Evolutionary conservation across 2,888 invertebrate genomes (phyloP).

Genomic region (Agrochola lota): DNA sequence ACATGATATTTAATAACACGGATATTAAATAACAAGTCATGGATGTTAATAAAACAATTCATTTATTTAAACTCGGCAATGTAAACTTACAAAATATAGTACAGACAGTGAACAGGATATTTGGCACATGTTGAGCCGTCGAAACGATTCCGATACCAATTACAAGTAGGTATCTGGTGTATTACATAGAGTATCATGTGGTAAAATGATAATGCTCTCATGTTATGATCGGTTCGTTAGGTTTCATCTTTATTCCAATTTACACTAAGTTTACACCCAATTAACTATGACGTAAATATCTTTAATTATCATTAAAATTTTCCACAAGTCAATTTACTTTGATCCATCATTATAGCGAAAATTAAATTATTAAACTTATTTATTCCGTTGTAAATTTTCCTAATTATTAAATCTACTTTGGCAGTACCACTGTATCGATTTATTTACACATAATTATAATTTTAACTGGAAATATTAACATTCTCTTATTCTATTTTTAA

Average conservation of each 20-base stretch:
- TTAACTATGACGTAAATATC: conserved; percentile 47
- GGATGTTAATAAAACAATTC: conserved; percentile 80
- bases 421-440: conserved; percentile 61
- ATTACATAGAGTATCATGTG: conserved; percentile 18
- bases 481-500: conserved; percentile 61
- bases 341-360: conserved; percentile 43
- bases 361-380: conserved; percentile 38
- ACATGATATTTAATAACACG: conserved; percentile 6
- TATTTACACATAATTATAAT: conserved; percentile 61
- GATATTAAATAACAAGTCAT: conserved; percentile 58
- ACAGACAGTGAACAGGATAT: conserved; percentile 75
- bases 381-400: conserved; percentile 53
- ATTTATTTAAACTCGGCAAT: conserved; percentile 82
- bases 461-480: conserved; percentile 63
- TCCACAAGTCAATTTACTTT: conserved; percentile 41
- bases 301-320: conserved; percentile 40
- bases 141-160: conserved; percentile 53
- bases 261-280: conserved; percentile 52
- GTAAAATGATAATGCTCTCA: conserved; percentile 14
- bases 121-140: conserved; percentile 81
- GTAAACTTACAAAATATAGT: conserved; percentile 86
- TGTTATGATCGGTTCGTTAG: conserved; percentile 17
- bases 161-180: conserved; percentile 21
- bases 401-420: conserved; percentile 60
- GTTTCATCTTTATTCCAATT: conserved; percentile 28